phyloP scores from a whole-genome alignment of 2,888 invertebrate species.

The Hydropsyche betteni region DNA sequence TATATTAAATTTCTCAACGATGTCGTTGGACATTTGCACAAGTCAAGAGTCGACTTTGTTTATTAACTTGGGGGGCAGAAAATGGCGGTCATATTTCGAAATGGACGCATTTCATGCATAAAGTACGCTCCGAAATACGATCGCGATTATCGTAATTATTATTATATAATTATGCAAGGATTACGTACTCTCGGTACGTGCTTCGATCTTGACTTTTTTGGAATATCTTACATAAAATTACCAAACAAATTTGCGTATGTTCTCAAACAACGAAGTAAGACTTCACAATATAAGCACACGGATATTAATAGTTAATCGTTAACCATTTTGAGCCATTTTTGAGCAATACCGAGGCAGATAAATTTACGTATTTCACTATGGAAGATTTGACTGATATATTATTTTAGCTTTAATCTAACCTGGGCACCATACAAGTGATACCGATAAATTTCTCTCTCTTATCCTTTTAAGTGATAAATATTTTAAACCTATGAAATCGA shows the following conservation, averaged over 20 bases:
- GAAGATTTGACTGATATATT: constrained; percentile 51
- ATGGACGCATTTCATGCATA: too few species aligned
- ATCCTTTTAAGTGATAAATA: constrained; percentile 49
- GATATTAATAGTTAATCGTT: constrained; percentile 1
- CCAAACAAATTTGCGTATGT: constrained; percentile 15
- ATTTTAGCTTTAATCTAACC: constrained; percentile 44
- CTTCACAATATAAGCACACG: constrained; percentile 15
- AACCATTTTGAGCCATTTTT: constrained; percentile 49
- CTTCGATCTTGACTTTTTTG: constrained; percentile 23
- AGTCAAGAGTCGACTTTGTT: constrained; percentile 24
- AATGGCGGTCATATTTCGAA: too few species aligned
- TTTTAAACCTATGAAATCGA: constrained; percentile 49
- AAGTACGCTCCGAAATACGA: too few species aligned
- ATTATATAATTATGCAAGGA: too few species aligned
- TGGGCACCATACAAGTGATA: constrained; percentile 45
- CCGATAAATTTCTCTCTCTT: constrained; percentile 48
- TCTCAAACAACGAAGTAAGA: constrained; percentile 16
- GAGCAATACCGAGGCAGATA: constrained; percentile 49
- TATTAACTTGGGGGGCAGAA: too few species aligned
- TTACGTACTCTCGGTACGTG: constrained; percentile 11
- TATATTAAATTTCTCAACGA: constrained; percentile 25
- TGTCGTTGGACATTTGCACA: neutral
- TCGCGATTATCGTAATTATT: too few species aligned
- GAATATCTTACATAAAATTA: constrained; percentile 3
- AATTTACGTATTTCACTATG: constrained; percentile 51